phyloP scores from a whole-genome alignment of 2,113 vertebrate genomes.

The Cisticola juncidis region DNA sequence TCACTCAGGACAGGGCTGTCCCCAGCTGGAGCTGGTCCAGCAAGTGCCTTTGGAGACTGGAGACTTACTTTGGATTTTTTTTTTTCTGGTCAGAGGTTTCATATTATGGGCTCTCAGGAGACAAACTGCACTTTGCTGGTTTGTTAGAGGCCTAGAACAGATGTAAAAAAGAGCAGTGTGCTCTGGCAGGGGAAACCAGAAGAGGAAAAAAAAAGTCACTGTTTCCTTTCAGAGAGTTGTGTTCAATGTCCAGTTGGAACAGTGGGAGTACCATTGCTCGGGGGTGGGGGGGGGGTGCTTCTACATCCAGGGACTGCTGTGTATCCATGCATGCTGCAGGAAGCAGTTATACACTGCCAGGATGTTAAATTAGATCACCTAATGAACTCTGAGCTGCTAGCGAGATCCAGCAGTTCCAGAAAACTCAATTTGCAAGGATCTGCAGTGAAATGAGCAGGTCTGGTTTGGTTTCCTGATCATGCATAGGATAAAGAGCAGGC shows the following conservation, averaged over 20 bases:
- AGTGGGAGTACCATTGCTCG: neutral
- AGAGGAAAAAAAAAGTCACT: neutral
- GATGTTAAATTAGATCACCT: neutral
- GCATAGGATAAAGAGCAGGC: neutral
- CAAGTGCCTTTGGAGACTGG: neutral
- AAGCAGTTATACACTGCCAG: neutral
- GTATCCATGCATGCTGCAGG: neutral
- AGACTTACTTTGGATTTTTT: neutral
- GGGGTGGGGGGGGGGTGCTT: too few species aligned
- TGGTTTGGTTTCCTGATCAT: neutral
- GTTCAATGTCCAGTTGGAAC: accelerated
- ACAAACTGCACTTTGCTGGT: neutral
- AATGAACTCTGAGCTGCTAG: neutral
- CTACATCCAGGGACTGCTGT: accelerated
- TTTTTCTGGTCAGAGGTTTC: neutral
- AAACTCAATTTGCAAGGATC: neutral
- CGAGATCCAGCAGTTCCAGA: neutral
- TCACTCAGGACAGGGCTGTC: neutral
- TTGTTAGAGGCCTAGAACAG: neutral
- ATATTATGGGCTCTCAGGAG: neutral
- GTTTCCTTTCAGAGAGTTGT: neutral
- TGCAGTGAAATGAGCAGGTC: accelerated
- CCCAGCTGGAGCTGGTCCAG: neutral
- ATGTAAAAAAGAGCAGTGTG: neutral
- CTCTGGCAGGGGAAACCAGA: neutral